Conservation (phyloP, 1,140 invertebrate species). For the Varroa destructor region DNA sequence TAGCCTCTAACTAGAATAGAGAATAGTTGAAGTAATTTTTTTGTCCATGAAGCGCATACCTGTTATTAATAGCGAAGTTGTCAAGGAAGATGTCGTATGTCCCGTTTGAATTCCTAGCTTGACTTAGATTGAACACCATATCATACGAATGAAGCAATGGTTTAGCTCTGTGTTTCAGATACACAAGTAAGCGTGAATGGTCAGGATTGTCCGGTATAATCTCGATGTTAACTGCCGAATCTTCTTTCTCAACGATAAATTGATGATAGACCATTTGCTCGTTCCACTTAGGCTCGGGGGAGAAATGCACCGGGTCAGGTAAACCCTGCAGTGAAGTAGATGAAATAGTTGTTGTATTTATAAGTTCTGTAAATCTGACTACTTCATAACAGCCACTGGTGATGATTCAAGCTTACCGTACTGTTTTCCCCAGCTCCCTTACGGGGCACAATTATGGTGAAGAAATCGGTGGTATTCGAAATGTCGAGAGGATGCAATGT, state of each 20-base stretch:
- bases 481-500: constrained; percentile 35
- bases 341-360: background rate
- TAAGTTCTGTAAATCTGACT: too few species aligned
- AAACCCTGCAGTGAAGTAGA: constrained; percentile 30
- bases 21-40: too few species aligned
- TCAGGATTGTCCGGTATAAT: constrained; percentile 35
- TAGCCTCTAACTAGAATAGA: too few species aligned
- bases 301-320: constrained; percentile 34
- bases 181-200: constrained; percentile 34
- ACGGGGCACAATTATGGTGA: constrained; percentile 37
- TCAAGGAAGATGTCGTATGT: constrained; percentile 36
- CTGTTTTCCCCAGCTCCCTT: constrained; percentile 27
- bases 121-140: constrained; percentile 33
- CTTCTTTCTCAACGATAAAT: constrained; percentile 37
- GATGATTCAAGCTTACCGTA: background rate
- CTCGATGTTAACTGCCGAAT: constrained; percentile 38
- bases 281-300: constrained; percentile 35
- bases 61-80: constrained; percentile 35
- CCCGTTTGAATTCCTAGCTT: constrained; percentile 31
- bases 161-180: constrained; percentile 36
- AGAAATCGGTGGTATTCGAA: constrained; percentile 34
- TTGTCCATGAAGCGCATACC: background rate
- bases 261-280: constrained; percentile 37
- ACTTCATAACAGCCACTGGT: too few species aligned
- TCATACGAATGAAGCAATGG: constrained; percentile 36